These are phyloP conservation scores for Osmerus eperlanus DNA, from an alignment of 2,113 vertebrate genomes.

Conservation along the genomic window DNA sequence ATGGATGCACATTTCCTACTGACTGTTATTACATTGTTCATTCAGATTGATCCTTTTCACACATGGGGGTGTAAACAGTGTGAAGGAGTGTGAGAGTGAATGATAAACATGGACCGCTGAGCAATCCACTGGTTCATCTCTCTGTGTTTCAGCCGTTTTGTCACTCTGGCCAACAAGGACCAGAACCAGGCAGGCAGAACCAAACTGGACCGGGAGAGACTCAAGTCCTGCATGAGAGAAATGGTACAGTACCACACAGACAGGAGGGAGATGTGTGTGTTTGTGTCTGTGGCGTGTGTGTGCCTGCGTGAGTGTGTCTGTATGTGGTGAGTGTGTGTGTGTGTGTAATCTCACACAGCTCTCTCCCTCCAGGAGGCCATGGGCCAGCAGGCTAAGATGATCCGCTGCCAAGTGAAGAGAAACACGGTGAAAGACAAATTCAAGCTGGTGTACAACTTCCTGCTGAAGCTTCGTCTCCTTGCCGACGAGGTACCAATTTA, in stretches of 20 bases:
- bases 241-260: slow-evolving; percentile 71
- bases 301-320: background rate
- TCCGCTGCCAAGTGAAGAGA: slow-evolving; percentile 89
- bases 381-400: slow-evolving; percentile 84
- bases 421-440: slow-evolving; percentile 91
- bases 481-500: slow-evolving; percentile 78
- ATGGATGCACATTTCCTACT: too few relatives aligned
- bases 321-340: background rate
- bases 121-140: too few relatives aligned
- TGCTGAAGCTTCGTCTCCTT: slow-evolving; percentile 89
- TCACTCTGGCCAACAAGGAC: slow-evolving; percentile 87
- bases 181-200: slow-evolving; percentile 83
- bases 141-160: slow-evolving; percentile 75
- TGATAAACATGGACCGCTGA: too few relatives aligned
- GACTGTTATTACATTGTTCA: too few relatives aligned
- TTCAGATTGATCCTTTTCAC: too few relatives aligned
- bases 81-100: background rate
- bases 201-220: slow-evolving; percentile 86
- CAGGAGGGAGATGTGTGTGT: background rate
- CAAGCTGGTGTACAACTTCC: slow-evolving; percentile 86
- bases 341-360: background rate
- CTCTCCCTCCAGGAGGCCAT: slow-evolving; percentile 78
- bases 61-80: too few relatives aligned
- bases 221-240: slow-evolving; percentile 91
- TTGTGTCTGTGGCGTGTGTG: background rate